phyloP scores from a whole-genome alignment of 2,113 vertebrate genomes.

The Polyodon spathula region DNA sequence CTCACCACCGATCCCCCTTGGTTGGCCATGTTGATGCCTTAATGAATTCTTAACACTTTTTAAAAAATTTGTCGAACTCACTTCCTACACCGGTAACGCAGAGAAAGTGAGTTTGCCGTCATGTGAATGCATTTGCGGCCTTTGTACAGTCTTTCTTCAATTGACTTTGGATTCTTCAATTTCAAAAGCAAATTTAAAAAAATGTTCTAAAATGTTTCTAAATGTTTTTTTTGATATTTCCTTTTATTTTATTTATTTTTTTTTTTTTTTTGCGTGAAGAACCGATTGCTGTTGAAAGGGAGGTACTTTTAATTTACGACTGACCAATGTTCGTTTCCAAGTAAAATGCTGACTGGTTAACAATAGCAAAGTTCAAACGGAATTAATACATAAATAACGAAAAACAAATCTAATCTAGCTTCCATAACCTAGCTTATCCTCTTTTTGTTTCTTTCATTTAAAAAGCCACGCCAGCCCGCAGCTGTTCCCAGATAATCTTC shows the following conservation, averaged over 20 bases:
- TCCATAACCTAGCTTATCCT: conserved; percentile 10
- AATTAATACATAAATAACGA: no score
- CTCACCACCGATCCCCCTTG: conserved; percentile 50
- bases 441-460: conserved; percentile 41
- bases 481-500: conserved; percentile 79
- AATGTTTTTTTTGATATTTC: conserved; percentile 59
- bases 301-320: no score
- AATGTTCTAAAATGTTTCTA: no score
- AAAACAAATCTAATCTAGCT: neutral
- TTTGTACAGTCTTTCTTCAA: conserved; percentile 16
- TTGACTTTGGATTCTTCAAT: conserved; percentile 9
- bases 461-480: conserved; percentile 28
- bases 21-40: conserved; percentile 96
- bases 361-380: conserved; percentile 25
- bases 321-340: no score
- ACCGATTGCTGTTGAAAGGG: no score
- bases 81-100: conserved; percentile 32
- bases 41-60: conserved; percentile 43
- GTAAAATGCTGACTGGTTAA: conserved; percentile 65
- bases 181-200: conserved; percentile 12
- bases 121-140: conserved; percentile 14
- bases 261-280: conserved; percentile 26
- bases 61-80: conserved; percentile 50
- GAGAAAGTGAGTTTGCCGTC: conserved; percentile 61
- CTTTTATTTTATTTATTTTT: conserved; percentile 40